These are phyloP conservation scores for Corvus hawaiiensis DNA, from an alignment of 2,113 vertebrate genomes.

Conservation along the genomic window DNA sequence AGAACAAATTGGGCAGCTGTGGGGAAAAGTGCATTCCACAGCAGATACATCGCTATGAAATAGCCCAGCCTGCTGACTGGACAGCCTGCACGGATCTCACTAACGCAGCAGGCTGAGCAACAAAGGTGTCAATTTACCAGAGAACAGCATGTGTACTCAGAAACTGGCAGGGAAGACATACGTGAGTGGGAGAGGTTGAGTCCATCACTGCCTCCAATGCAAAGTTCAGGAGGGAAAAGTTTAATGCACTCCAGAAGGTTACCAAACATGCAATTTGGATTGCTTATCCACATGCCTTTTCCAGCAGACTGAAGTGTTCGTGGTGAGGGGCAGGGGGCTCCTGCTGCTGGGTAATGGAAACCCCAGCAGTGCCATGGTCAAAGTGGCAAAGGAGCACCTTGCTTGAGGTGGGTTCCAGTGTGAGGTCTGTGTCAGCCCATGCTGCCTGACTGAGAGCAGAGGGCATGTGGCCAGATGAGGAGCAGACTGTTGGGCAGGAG, in stretches of 20 bases:
- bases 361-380: not conserved
- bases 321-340: fast-evolving
- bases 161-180: fast-evolving
- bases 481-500: not conserved
- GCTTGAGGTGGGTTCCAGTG: not conserved
- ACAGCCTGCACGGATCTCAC: not conserved
- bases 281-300: not conserved
- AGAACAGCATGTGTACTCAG: fast-evolving
- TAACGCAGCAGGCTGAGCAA: not conserved
- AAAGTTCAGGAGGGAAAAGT: not conserved
- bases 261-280: not conserved
- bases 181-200: not conserved
- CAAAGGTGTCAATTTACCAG: not conserved
- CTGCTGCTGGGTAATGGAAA: not conserved
- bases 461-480: fast-evolving
- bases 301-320: not conserved
- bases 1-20: not conserved
- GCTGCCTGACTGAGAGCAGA: not conserved
- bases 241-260: not conserved
- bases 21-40: not conserved
- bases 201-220: not conserved
- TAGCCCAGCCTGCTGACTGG: not conserved
- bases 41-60: not conserved
- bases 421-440: fast-evolving
- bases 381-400: not conserved